These are phyloP conservation scores for Rhabdophis nuchalis DNA, from an alignment of 2,797 vertebrate species.

Conservation along the genomic window DNA sequence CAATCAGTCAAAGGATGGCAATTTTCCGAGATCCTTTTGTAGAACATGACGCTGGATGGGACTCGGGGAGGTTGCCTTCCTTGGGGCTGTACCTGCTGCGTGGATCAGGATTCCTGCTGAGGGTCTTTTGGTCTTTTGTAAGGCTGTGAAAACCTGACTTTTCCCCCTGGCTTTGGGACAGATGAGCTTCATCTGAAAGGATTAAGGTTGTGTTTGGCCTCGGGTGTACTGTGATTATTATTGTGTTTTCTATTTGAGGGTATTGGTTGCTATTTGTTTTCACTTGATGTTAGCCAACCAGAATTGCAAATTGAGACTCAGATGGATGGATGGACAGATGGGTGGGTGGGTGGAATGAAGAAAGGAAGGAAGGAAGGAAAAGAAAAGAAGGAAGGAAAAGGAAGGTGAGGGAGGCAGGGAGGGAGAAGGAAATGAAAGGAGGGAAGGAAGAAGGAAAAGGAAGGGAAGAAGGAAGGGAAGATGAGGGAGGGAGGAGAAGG, in stretches of 20 bases:
- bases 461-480: no score
- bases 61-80: neutral
- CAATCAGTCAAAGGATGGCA: neutral
- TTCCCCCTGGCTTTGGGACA: neutral
- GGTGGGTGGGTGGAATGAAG: accelerated
- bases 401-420: neutral
- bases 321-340: no score
- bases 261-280: neutral
- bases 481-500: no score
- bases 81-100: neutral
- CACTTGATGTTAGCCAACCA: no score
- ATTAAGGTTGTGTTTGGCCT: neutral
- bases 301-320: no score
- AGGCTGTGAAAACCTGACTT: neutral
- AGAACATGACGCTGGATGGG: neutral
- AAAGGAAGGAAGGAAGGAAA: no score
- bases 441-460: no score
- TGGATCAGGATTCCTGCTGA: neutral
- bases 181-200: neutral
- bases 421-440: no score
- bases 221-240: neutral
- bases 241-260: no score
- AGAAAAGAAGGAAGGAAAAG: no score
- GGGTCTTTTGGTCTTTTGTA: neutral
- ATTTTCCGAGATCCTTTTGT: neutral